A percentile compares a stretch with the other conserved stretches of the same genome.
Conservation (phyloP, 1,140 invertebrate species). For the Geopemphigus sp. region DNA sequence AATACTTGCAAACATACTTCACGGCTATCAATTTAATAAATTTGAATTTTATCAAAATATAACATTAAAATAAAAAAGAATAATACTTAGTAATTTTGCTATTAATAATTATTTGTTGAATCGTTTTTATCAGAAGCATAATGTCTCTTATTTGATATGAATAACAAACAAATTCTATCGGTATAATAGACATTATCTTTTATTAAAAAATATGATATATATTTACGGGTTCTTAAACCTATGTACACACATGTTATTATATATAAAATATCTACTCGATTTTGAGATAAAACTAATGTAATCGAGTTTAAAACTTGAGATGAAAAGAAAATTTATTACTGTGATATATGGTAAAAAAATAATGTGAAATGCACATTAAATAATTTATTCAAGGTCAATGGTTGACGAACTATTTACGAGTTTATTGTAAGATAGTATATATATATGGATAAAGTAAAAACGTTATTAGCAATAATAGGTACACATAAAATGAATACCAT, state of each 20-base stretch:
- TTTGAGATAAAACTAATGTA: not conserved
- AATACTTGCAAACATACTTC: conserved; percentile 11
- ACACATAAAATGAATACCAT: not conserved
- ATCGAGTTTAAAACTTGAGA: not conserved
- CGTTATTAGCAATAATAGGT: not conserved
- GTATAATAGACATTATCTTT: conserved; percentile 5
- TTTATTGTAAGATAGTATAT: conserved; percentile 13
- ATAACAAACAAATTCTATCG: conserved; percentile 11
- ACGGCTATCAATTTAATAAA: not conserved
- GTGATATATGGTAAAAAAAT: not conserved
- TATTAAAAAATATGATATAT: not conserved
- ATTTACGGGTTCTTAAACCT: not conserved
- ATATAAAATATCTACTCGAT: not conserved
- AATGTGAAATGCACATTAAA: not conserved
- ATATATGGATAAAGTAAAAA: conserved; percentile 11
- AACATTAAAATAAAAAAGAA: not conserved
- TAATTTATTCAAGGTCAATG: conserved; percentile 20
- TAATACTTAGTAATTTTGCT: not conserved
- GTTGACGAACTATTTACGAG: conserved; percentile 6
- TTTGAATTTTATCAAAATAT: conserved; percentile 16
- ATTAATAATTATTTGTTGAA: conserved; percentile 22
- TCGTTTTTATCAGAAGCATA: not conserved
- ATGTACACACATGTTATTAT: not conserved
- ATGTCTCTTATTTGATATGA: not conserved
- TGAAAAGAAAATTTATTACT: not conserved